phyloP scores from a whole-genome alignment of 2,888 invertebrate genomes.

The Andricus curvator region DNA sequence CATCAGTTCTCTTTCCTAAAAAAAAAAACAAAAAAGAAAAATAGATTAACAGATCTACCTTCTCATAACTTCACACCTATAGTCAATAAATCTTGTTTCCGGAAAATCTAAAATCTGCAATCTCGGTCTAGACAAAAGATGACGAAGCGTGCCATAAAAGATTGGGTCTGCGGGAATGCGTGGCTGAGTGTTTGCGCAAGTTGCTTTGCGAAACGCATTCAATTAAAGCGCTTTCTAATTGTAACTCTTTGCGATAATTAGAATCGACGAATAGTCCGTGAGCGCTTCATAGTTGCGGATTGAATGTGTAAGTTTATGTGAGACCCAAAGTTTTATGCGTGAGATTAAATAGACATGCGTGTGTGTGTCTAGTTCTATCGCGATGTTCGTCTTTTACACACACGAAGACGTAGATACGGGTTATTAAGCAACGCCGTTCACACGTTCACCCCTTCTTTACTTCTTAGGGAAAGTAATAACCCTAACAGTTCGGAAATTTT shows the following conservation, averaged over 20 bases:
- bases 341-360: not conserved
- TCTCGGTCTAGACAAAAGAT: constrained; percentile 10
- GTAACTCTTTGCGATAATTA: constrained; percentile 70
- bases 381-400: constrained; percentile 49
- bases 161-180: constrained; percentile 7
- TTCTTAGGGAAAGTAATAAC: constrained; percentile 7
- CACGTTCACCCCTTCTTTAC: constrained; percentile 62
- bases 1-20: no score
- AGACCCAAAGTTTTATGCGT: constrained; percentile 11
- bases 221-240: constrained; percentile 75
- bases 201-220: constrained; percentile 72
- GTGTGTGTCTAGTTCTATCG: not conserved
- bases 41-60: not conserved
- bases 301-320: not conserved
- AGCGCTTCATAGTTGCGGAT: constrained; percentile 19
- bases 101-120: not conserved
- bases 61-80: not conserved
- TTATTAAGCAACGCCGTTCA: constrained; percentile 72
- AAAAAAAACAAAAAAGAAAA: no score
- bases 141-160: constrained; percentile 22
- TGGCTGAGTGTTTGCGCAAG: constrained; percentile 64
- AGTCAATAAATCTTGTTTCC: not conserved
- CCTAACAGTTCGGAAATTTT: no score
- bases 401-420: constrained; percentile 62
- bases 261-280: constrained; percentile 63